Evolutionary conservation across 1,140 invertebrate genomes (phyloP).

Genomic region (Coptotermes formosanus): DNA sequence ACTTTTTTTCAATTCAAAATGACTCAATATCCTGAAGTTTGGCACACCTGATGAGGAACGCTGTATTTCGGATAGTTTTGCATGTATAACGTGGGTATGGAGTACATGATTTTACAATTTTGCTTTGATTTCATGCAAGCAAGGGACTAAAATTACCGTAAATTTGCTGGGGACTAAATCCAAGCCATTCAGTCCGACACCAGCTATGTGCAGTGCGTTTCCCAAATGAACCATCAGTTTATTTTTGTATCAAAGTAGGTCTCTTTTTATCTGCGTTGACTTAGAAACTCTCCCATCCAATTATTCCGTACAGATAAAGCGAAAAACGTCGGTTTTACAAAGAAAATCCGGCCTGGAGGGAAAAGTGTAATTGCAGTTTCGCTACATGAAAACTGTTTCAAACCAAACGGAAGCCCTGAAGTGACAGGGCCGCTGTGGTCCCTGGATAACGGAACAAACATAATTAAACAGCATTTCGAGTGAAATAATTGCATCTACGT

Average conservation of each 20-base stretch:
- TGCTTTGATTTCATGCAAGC: too few species aligned
- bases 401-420: neutral
- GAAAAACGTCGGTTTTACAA: neutral
- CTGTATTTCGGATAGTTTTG: too few species aligned
- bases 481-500: neutral
- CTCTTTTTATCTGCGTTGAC: neutral
- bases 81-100: too few species aligned
- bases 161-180: neutral
- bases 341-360: neutral
- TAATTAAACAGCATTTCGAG: slow-evolving; percentile 1
- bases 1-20: too few species aligned
- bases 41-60: too few species aligned
- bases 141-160: too few species aligned
- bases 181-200: neutral
- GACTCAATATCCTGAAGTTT: too few species aligned
- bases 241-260: neutral
- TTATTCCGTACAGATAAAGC: neutral
- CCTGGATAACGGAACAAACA: neutral
- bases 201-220: neutral
- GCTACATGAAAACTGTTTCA: neutral
- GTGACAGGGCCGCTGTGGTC: too few species aligned
- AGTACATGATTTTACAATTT: too few species aligned
- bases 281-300: neutral
- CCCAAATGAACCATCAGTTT: neutral
- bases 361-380: neutral